Conservation (phyloP, 2,113 vertebrate genomes). For the Vidua macroura region DNA sequence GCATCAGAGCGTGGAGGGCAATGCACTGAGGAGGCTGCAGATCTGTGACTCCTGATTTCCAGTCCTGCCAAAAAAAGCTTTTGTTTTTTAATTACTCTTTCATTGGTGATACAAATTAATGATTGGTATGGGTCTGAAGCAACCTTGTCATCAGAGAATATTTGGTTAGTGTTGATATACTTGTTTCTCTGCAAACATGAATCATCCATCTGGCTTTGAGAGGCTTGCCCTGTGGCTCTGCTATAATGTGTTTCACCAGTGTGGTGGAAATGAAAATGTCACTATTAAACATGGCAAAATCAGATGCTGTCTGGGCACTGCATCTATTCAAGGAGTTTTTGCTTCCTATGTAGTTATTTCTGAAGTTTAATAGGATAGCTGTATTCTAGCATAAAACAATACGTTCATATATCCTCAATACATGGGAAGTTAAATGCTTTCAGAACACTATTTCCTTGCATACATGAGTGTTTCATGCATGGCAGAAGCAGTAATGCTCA, state of each 20-base stretch:
- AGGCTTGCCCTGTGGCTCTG: not conserved
- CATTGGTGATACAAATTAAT: not conserved
- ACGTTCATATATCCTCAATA: not conserved
- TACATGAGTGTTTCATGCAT: not conserved
- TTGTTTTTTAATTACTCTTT: slow-evolving; percentile 2
- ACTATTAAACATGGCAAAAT: slow-evolving; percentile 50
- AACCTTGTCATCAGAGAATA: not conserved
- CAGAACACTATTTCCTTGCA: not conserved
- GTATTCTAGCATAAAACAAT: slow-evolving; percentile 9
- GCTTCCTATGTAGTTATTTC: not conserved
- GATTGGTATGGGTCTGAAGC: not conserved
- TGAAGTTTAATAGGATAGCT: slow-evolving; percentile 33
- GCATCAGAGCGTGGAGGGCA: not conserved
- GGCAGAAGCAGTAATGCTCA: not conserved
- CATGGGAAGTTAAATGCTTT: not conserved
- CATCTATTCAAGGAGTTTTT: not conserved
- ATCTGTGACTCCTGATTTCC: not conserved
- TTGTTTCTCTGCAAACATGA: slow-evolving; percentile 4
- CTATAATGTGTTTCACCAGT: slow-evolving; percentile 24
- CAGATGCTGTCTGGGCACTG: not conserved
- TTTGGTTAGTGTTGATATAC: slow-evolving; percentile 35
- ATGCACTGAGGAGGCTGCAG: not conserved
- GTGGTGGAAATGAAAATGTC: slow-evolving; percentile 47
- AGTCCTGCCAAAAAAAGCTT: not conserved
- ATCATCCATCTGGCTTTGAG: slow-evolving; percentile 13